Conservation (phyloP, 2,797 vertebrate genomes). For the Tamandua tetradactyla region DNA sequence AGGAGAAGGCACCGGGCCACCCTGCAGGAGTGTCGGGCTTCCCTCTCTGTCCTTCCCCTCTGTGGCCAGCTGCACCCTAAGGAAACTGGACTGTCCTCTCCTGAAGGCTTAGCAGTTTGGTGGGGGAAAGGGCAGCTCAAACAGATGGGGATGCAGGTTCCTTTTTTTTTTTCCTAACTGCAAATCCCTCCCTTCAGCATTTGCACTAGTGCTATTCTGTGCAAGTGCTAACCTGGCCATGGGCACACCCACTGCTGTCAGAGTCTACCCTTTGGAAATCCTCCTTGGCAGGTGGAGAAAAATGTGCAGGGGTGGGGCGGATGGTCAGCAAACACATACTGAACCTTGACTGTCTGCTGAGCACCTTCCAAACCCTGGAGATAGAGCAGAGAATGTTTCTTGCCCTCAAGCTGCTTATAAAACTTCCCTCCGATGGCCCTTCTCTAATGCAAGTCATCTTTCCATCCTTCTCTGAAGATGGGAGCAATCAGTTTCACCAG, state of each 20-base stretch:
- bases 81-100: neutral
- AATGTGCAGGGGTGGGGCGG: neutral
- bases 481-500: neutral
- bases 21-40: neutral
- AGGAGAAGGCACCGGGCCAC: neutral
- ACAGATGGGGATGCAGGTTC: neutral
- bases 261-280: neutral
- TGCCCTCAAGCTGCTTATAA: neutral
- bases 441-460: rapidly evolving
- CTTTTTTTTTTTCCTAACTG: neutral
- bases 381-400: neutral
- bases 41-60: neutral
- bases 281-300: neutral
- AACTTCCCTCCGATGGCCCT: too few relatives aligned
- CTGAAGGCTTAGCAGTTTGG: neutral
- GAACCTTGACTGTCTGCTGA: neutral
- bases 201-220: neutral
- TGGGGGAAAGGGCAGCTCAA: neutral
- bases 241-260: neutral
- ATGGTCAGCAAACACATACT: neutral
- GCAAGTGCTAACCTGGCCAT: neutral
- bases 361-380: neutral
- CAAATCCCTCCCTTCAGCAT: rapidly evolving
- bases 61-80: neutral
- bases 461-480: neutral